Percentiles rank a stretch among this genome's conserved stretches.
Evolutionary conservation across 1,140 invertebrate species (phyloP).

Genomic region (Bathynomus jamesi): DNA sequence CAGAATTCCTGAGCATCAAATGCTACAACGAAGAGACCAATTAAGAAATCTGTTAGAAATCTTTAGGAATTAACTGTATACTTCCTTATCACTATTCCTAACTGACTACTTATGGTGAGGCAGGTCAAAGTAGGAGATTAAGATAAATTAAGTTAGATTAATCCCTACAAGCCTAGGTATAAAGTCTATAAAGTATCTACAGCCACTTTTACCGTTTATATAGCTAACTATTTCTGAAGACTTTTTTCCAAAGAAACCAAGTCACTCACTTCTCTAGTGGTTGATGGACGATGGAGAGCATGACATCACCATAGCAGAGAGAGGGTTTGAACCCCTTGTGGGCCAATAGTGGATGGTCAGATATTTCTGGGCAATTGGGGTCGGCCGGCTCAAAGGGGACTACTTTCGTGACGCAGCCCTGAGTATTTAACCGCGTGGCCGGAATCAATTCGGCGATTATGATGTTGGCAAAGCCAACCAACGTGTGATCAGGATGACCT

Average conservation of each 20-base stretch:
- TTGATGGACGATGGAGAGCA: conserved; percentile 63
- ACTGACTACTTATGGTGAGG: too few species aligned
- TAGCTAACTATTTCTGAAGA: too few species aligned
- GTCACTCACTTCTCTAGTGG: conserved; percentile 38
- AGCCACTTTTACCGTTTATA: too few species aligned
- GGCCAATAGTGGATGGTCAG: conserved; percentile 49
- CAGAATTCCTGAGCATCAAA: too few species aligned
- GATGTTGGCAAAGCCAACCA: conserved; percentile 71
- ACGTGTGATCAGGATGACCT: conserved; percentile 47
- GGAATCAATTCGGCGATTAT: conserved; percentile 63
- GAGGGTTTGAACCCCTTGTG: conserved; percentile 82
- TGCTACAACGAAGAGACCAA: too few species aligned
- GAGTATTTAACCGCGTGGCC: conserved; percentile 68
- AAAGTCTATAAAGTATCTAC: too few species aligned
- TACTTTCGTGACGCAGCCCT: conserved; percentile 59
- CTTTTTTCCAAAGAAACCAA: not conserved
- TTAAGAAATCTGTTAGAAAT: too few species aligned
- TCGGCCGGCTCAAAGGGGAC: conserved; percentile 45
- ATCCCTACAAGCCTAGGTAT: too few species aligned
- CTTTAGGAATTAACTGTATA: too few species aligned
- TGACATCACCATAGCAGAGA: conserved; percentile 80
- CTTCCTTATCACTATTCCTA: too few species aligned
- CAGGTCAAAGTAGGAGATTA: too few species aligned
- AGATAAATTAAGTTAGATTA: too few species aligned
- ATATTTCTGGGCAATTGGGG: conserved; percentile 40